phyloP scores from a whole-genome alignment of 2,797 vertebrate genomes.

The Somateria mollissima region DNA sequence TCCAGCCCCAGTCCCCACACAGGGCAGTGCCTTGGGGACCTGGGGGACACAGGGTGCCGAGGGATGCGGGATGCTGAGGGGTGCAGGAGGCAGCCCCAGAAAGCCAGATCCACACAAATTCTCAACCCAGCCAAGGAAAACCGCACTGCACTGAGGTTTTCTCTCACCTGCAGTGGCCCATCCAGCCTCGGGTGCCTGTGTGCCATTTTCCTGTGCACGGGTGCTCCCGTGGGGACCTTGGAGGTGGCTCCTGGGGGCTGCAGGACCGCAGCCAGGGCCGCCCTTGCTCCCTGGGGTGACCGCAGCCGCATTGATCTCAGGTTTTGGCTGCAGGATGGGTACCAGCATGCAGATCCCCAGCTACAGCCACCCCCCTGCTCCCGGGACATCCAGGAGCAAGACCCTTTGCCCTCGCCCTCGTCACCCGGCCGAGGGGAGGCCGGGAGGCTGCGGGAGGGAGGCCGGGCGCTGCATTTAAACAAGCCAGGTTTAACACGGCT shows the following conservation, averaged over 20 bases:
- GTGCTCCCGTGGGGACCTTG: not conserved
- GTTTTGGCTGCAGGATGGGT: not conserved
- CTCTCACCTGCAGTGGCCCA: not conserved
- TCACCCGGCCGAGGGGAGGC: accelerated
- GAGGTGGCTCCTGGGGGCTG: not conserved
- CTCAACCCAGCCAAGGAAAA: not conserved
- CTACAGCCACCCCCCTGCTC: accelerated
- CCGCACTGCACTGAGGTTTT: not conserved
- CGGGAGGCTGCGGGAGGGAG: not conserved
- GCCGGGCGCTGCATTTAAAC: not conserved
- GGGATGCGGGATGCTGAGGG: no score
- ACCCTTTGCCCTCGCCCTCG: not conserved
- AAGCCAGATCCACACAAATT: not conserved
- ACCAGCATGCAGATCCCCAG: not conserved
- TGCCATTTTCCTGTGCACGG: not conserved
- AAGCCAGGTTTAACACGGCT: not conserved
- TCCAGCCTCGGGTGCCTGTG: not conserved
- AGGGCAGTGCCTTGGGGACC: not conserved
- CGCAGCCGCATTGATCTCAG: not conserved
- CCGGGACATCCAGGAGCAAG: not conserved
- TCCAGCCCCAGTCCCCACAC: not conserved
- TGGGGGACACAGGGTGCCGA: not conserved
- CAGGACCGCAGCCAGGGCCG: not conserved
- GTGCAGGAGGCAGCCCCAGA: no score
- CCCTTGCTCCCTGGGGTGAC: not conserved